Evolutionary conservation across 2,113 vertebrate genomes (phyloP), one percentile per base, ranked within the genome.

Genomic region (Cyprinodon variegatus): DNA sequence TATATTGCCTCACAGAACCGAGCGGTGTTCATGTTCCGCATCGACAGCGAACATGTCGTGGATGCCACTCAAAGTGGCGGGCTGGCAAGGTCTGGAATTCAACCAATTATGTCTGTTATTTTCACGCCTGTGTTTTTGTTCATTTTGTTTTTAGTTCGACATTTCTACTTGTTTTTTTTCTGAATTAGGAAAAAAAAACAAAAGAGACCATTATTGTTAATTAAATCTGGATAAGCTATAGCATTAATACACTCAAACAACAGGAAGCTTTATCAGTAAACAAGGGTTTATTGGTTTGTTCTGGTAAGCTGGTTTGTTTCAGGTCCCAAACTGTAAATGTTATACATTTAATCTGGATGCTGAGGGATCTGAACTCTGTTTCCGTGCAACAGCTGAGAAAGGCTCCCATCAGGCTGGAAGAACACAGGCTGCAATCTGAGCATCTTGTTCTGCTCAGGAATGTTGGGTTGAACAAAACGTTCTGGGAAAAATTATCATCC

Each of bases 1-100:
- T 2, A 12, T 78, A 75, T n/a, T 63, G 6, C 61, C 59, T 68
- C 65, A 6, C 88, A 99, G 98, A 99, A 99, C 87, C 96, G 96
- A 0, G 94, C 95, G 9, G 96, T 96, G 83, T 99, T 98, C 90
- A 99, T 99, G 98, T 99, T 99, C 92, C 96, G 97, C 84, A 97
- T 99, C 78, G 96, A 97, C 93, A 96, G 96, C 36, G 96, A 98
- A 68, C 96, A 97, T 70, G 95, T 99, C 77, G 98, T 99, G 40
- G 97, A 99, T 85, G 97, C 97, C 70, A 96, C 96, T 0, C 88
- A 94, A 65, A 97, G 96, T 0, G 97, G 97, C 90, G 97, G 97
- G 72, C 95, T 97, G 0, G 97, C 97, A 87, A 96, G 97, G 97
- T 86, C 36, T 76, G 65, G 67, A 0, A 78, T 60, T 82, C 11